Base-by-base conservation (phyloP, 2,113 vertebrate species). In the Ophiodon elongatus region DNA sequence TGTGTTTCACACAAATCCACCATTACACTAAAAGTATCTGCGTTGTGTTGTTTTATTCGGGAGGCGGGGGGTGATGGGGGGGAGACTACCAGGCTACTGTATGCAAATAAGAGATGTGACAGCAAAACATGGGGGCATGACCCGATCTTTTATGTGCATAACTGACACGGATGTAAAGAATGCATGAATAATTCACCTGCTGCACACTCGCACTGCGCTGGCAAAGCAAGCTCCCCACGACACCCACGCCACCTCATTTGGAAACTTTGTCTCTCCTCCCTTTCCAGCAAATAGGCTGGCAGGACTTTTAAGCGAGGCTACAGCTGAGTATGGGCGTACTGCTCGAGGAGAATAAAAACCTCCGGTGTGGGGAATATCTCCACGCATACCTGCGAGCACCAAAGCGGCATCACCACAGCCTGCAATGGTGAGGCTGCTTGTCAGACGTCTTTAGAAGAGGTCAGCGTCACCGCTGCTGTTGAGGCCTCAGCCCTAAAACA, bases 151-250 rank as follows among this genome's bases (percentile, higher is more conserved):
- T 50, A 33, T 35, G 43, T 88, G 78, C 54, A 82, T 45, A 69
- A 69, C n/a, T 72, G 75, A 86, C 21, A 2, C 45, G 33, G 41
- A 85, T 73, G 82, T 39, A 87, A 79, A 39, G 1, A 47, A 68
- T 6, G 41, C 62, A 86, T 87, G 43, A 92, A 92, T 91, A 82
- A 89, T 91, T 84, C 79, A 91, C 76, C 68, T 80, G 66, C 69
- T 72, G 37, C 69, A 45, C 63, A 43, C 74, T 65, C 45, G 54
- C 65, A 63, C 77, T 69, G 69, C 21, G 3, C 56, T 68, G 43
- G 63, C 78, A 79, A 66, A 88, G n/a, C 5, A 1, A 79, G 45
- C 35, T 37, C 25, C 70, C 25, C 54, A 87, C 8, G 0, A 69
- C 74, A 82, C 52, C 60, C 13, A 27, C 23, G 54, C 1, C 14